Evolutionary conservation across 2,113 vertebrate species (phyloP).

Genomic region (Oxyura jamaicensis): DNA sequence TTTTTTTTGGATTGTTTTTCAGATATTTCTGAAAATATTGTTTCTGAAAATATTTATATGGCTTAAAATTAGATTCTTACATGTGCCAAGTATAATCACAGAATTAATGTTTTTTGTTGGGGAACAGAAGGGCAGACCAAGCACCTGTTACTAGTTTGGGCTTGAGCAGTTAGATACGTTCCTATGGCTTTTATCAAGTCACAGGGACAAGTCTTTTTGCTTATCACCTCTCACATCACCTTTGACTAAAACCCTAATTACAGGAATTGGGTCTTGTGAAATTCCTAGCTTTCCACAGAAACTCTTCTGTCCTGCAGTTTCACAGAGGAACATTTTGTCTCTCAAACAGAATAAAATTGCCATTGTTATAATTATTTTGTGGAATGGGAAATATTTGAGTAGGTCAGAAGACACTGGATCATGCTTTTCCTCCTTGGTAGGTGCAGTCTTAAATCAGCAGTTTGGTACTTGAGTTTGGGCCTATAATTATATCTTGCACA

Average conservation of each 20-base stretch:
- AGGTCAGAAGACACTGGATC: background rate
- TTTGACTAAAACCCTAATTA: background rate
- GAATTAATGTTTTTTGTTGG: background rate
- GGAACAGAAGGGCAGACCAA: background rate
- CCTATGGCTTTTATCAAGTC: background rate
- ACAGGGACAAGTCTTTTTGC: background rate
- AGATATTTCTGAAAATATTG: background rate
- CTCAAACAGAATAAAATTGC: background rate
- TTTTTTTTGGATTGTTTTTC: background rate
- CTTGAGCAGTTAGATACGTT: background rate
- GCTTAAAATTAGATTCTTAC: background rate
- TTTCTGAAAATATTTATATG: background rate
- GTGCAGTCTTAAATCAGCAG: background rate
- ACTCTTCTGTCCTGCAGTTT: background rate
- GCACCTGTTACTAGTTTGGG: background rate
- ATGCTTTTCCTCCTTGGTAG: background rate
- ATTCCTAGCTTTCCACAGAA: background rate
- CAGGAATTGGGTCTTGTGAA: background rate
- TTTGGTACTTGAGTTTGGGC: background rate
- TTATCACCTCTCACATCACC: background rate
- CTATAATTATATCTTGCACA: background rate
- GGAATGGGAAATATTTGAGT: background rate
- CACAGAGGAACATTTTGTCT: background rate
- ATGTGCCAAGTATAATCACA: accelerated
- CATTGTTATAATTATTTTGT: background rate